A percentile compares a stretch with the other conserved stretches of the same genome.
These are phyloP conservation scores for Tapirus indicus DNA, from an alignment of 2,797 vertebrate genomes.

Conservation along the genomic window DNA sequence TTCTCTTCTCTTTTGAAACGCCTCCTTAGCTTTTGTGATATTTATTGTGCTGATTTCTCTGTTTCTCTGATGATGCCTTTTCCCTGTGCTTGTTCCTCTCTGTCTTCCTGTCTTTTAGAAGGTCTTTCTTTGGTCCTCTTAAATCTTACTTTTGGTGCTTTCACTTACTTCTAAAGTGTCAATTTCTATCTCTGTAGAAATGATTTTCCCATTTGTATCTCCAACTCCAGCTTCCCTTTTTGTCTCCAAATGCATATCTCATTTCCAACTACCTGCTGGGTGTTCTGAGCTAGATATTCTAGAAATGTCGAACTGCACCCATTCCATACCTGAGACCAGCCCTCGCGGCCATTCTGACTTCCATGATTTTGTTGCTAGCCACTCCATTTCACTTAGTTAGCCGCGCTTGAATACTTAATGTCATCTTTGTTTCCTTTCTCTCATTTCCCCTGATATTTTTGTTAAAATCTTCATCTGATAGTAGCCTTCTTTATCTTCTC, in stretches of 20 bases:
- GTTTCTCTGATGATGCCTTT: conserved; percentile 20
- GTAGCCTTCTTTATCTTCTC: neutral
- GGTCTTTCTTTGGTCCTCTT: neutral
- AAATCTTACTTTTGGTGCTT: conserved; percentile 1
- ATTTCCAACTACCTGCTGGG: neutral
- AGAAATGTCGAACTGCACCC: neutral
- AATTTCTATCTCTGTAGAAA: neutral
- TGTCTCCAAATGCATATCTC: neutral
- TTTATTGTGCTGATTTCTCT: neutral
- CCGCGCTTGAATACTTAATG: neutral
- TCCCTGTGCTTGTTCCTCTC: neutral
- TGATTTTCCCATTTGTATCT: neutral
- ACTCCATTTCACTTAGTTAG: neutral
- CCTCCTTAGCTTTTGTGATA: neutral
- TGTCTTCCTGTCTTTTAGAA: conserved; percentile 21
- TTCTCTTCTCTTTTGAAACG: neutral
- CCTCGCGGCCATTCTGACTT: neutral
- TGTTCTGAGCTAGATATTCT: neutral
- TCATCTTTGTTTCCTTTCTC: neutral
- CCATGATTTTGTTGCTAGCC: neutral
- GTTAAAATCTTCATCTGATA: neutral
- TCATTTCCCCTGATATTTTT: neutral
- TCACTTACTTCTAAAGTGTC: neutral
- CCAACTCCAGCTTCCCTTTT: neutral
- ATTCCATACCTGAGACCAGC: neutral